phyloP scores from a whole-genome alignment of 2,888 invertebrate genomes.

The Heliconius cydno region DNA sequence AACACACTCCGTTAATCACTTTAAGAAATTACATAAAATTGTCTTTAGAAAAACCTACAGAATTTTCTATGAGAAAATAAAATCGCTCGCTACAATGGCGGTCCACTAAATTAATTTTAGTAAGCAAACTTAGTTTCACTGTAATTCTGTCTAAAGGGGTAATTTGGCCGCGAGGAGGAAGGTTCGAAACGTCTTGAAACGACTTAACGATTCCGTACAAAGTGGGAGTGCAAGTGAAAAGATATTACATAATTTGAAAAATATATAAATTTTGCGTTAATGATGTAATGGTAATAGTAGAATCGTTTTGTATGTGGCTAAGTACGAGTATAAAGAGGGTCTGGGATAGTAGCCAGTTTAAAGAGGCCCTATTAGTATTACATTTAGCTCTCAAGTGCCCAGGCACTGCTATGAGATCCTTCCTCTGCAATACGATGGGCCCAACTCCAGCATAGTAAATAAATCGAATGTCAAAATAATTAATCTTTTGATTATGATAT shows the following conservation, averaged over 20 bases:
- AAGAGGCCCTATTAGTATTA: too few species aligned
- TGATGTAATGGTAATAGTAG: too few species aligned
- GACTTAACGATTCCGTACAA: conserved; percentile 51
- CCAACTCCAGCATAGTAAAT: too few species aligned
- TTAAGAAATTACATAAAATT: conserved; percentile 1
- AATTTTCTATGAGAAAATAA: conserved; percentile 57
- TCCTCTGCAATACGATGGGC: too few species aligned
- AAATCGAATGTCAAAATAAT: too few species aligned
- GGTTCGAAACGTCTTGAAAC: conserved; percentile 54
- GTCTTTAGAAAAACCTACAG: conserved; percentile 21
- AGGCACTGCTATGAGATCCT: too few species aligned
- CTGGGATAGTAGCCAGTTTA: too few species aligned
- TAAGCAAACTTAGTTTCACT: conserved; percentile 62
- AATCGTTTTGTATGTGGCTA: too few species aligned
- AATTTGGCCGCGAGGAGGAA: conserved; percentile 58
- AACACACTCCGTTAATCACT: not conserved
- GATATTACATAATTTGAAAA: not conserved
- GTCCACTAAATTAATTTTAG: conserved; percentile 69
- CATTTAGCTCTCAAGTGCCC: too few species aligned
- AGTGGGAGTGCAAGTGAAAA: conserved; percentile 29
- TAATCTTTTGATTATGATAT: too few species aligned
- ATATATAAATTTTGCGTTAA: too few species aligned
- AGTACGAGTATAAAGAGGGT: too few species aligned
- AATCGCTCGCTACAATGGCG: conserved; percentile 64
- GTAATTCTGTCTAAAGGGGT: conserved; percentile 59